These are phyloP conservation scores for Eulithis testata DNA, from an alignment of 2,888 invertebrate species.

Conservation along the genomic window DNA sequence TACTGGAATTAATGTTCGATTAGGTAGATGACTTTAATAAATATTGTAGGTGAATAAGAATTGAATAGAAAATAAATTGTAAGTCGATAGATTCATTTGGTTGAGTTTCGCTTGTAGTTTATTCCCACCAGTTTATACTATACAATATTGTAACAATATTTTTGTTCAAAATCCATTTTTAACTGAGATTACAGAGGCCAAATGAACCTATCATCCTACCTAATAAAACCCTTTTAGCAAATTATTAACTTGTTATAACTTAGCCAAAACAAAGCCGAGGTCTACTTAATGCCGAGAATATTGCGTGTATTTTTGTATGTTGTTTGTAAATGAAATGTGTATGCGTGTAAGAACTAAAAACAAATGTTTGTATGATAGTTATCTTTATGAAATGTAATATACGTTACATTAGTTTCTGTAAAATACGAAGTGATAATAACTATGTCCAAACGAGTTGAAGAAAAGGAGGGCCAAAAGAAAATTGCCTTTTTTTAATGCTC, in stretches of 20 bases:
- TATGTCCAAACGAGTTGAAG: conserved; percentile 21
- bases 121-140: too few species aligned
- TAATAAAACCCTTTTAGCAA: conserved; percentile 7
- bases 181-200: conserved; percentile 13
- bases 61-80: conserved; percentile 4
- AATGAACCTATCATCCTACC: conserved; percentile 18
- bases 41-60: conserved; percentile 18
- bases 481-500: conserved; percentile 28
- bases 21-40: conserved; percentile 14
- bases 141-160: too few species aligned
- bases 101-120: conserved; percentile 2
- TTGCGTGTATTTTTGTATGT: conserved; percentile 69
- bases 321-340: conserved; percentile 54
- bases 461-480: conserved; percentile 28
- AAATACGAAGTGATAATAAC: conserved; percentile 23
- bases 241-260: conserved; percentile 6
- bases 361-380: conserved; percentile 26
- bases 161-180: not conserved
- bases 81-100: conserved; percentile 22
- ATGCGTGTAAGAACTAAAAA: conserved; percentile 35
- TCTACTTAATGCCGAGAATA: conserved; percentile 24
- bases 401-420: conserved; percentile 35
- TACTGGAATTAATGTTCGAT: conserved; percentile 20
- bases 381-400: conserved; percentile 31
- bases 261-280: conserved; percentile 36